Evolutionary conservation across 2,888 invertebrate species (phyloP).

Genomic region (Limnephilus lunatus): DNA sequence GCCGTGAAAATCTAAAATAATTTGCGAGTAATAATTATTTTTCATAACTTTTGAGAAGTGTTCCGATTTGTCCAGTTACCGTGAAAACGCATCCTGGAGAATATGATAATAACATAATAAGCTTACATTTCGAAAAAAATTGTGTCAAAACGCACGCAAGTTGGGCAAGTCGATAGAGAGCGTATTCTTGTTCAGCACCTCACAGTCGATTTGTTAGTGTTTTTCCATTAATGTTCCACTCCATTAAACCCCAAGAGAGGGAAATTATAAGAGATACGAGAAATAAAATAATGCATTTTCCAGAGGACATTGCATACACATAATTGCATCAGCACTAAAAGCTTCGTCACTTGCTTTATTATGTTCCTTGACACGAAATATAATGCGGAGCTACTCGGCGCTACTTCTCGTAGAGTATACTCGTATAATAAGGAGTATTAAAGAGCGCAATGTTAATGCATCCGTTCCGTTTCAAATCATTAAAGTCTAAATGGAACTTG

Average conservation of each 20-base stretch:
- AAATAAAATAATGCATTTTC: background rate
- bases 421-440: background rate
- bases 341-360: background rate
- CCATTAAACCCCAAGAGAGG: background rate
- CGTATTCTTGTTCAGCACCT: too few species aligned
- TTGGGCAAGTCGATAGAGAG: too few species aligned
- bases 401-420: background rate
- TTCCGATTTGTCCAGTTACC: too few species aligned
- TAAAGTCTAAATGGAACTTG: background rate
- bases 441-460: background rate
- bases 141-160: too few species aligned
- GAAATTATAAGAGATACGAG: background rate
- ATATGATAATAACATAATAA: too few species aligned
- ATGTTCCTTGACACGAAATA: background rate
- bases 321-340: conserved; percentile 2
- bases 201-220: too few species aligned
- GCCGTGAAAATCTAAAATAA: too few species aligned
- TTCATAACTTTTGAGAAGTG: too few species aligned
- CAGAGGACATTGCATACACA: background rate
- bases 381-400: background rate
- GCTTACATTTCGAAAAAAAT: too few species aligned
- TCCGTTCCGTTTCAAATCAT: background rate
- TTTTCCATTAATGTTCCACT: background rate
- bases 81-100: too few species aligned
- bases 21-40: too few species aligned